Base-by-base conservation (phyloP, 1,140 invertebrate species). In the Portunus trituberculatus region DNA sequence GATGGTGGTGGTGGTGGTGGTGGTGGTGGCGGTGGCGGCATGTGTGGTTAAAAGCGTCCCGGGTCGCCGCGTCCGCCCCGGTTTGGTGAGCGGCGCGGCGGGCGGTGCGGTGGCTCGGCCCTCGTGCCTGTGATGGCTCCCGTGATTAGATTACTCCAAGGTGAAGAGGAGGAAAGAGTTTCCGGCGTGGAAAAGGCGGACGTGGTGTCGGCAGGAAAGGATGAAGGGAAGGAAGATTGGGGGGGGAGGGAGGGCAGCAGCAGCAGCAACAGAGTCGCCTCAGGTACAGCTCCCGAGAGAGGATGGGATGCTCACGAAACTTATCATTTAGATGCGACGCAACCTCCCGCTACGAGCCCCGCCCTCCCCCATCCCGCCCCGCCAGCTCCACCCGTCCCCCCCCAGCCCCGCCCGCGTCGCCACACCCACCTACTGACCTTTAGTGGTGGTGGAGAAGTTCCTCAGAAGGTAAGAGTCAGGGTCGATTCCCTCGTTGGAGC, bases 391-490 rank as follows among this genome's bases (percentile, higher is more conserved):
- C 86, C 86, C 32, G 7, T 39, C 16, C 28, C 89, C 0, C 45
- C 25, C 32, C 39, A 32, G 46, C 31, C 39, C 8, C 88, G 7
- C 32, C 32, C 45, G 14, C 10, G 39, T 25, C 20, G 67, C n/a
- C 67, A 76, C 67, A 92, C 52, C 52, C 52, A 59, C 52, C 52
- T 14, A 59, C 96, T 96, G 48, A 96, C 96, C 96, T 96, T 96
- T 96, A 48, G 93, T 93, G 0, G 96, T 96, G 39, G 96, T 96
- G 20, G 92, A 92, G 93, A 96, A 96, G 91, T 96, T 96, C 87
- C 96, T 92, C 59, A 96, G 94, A 0, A 96, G 93, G 90, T 96
- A 96, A 16, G 95, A 92, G 29, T 96, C 96, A 45, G 95, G 91
- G 93, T 96, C 96, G n/a, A 96, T 94, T 16, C 82, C 76, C 87